Evolutionary conservation across 2,113 vertebrate species (phyloP), one percentile per base, ranked within the genome.

Genomic region (Cyphomyrus plagiostoma): DNA sequence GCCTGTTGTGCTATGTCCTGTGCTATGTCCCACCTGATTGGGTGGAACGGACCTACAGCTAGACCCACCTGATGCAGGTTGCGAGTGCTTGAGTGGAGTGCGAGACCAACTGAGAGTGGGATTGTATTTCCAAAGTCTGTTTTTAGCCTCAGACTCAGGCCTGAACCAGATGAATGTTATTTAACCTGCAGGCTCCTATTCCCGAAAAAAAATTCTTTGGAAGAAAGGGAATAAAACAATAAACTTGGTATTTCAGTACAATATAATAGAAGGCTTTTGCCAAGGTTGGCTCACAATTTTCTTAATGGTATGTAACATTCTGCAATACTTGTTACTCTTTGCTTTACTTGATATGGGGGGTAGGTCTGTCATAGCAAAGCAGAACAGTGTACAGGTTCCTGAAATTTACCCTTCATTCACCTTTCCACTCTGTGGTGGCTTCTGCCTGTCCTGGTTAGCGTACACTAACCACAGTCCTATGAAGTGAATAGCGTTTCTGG

Each of bases 171-270:
- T 88, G 35, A 66, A 42, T 19, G 9, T 87, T 90, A 74, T 66
- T 56, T 52, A 87, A 80, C 62, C 46, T 42, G 6, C 39, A 30
- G 8, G 46, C 35, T 87, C 19, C 26, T 50, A 42, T 42, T 80
- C 35, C 74, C 15, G 30, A 19, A 39, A 35, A 77, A 77, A 77
- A 77, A 45, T 39, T 77, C 70, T 6, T 39, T 77, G 35, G 70
- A 77, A 39, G 35, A 80, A 80, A 80, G 11, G 15, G 21, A 53
- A 87, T 80, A 90, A 90, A 87, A 58, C 53, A 85, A 66, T 85
- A 58, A 89, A 74, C 52, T n/a, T 23, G 2, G 17, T 56, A 77
- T 80, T 77, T 90, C 21, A 50, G 66, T 80, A 26, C 85, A 42
- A 42, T 58, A 30, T 46, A 87, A 87, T 70, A 74, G 35, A 21